Evolutionary conservation across 2,888 invertebrate genomes (phyloP).

Genomic region (Ophion ellenae): DNA sequence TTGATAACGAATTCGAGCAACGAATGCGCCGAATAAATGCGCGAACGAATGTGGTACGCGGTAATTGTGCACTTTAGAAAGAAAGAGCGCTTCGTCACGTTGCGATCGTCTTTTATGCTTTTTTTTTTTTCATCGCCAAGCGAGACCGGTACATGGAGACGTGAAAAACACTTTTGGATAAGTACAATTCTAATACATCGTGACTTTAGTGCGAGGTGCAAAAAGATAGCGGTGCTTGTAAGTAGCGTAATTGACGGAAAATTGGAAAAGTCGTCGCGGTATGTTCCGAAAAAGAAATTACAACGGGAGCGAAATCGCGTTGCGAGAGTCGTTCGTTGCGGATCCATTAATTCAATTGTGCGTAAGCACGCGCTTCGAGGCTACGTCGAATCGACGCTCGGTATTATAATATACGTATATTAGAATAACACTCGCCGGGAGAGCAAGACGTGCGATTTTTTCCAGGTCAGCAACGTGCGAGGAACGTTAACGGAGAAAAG

Average conservation of each 20-base stretch:
- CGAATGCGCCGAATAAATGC: constrained; percentile 5
- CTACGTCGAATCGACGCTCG: constrained; percentile 5
- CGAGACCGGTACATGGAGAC: no score
- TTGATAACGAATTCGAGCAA: constrained; percentile 23
- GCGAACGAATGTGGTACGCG: constrained; percentile 11
- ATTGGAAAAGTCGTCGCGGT: no score
- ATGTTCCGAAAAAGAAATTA: constrained; percentile 43
- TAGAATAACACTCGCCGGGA: constrained; percentile 8
- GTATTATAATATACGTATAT: constrained; percentile 18
- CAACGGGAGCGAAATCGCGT: constrained; percentile 56
- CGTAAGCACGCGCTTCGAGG: constrained; percentile 49
- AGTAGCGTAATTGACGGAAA: no score
- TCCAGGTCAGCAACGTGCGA: constrained; percentile 51
- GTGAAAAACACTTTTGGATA: no score
- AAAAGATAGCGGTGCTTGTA: no score
- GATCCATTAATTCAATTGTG: constrained; percentile 60
- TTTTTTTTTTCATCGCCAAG: neutral
- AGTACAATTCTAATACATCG: no score
- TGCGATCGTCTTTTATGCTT: neutral
- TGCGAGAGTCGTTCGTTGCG: constrained; percentile 53
- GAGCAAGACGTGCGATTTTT: constrained; percentile 34
- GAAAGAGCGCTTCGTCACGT: neutral
- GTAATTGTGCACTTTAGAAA: neutral
- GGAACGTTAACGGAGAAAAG: constrained; percentile 1
- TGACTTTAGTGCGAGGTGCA: no score